Percentiles rank a stretch among this genome's conserved stretches.
These are phyloP conservation scores for Pomacea canaliculata DNA, from an alignment of 2,888 invertebrate species.

Conservation along the genomic window DNA sequence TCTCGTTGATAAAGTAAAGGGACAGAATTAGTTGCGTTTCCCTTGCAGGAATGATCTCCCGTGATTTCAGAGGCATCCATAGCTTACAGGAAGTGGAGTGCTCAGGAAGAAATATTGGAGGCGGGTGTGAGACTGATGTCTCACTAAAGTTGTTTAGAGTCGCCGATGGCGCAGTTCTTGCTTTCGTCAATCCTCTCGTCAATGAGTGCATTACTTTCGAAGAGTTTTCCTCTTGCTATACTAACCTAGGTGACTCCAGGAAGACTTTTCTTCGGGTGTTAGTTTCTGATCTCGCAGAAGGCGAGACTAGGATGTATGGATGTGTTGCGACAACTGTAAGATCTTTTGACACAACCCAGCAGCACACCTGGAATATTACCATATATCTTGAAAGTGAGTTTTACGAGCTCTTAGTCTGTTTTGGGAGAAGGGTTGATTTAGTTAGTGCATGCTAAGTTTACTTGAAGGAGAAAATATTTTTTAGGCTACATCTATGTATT, in stretches of 20 bases:
- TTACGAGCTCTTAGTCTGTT: no score
- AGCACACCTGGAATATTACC: no score
- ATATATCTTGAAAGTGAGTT: no score
- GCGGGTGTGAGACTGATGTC: slow-evolving; percentile 18
- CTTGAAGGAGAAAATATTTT: no score
- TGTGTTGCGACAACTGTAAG: slow-evolving; percentile 1
- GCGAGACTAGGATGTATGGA: background rate
- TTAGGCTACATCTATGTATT: no score
- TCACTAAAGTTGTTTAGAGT: background rate
- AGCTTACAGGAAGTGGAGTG: slow-evolving; percentile 23
- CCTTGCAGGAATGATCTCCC: slow-evolving; percentile 13
- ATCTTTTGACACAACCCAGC: slow-evolving; percentile 8
- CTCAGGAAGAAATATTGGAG: slow-evolving; percentile 6
- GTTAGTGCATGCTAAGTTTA: no score
- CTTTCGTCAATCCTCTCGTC: slow-evolving; percentile 1
- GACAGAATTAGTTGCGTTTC: no score
- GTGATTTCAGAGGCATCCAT: slow-evolving; percentile 10
- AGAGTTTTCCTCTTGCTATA: slow-evolving; percentile 8
- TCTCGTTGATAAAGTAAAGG: no score
- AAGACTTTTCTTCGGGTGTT: background rate
- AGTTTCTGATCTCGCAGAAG: background rate
- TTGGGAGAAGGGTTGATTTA: no score
- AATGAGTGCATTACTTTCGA: slow-evolving; percentile 3
- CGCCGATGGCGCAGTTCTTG: background rate
- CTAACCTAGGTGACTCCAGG: background rate